Conservation (phyloP, 2,888 invertebrate genomes). For the Trachelus tabidus region DNA sequence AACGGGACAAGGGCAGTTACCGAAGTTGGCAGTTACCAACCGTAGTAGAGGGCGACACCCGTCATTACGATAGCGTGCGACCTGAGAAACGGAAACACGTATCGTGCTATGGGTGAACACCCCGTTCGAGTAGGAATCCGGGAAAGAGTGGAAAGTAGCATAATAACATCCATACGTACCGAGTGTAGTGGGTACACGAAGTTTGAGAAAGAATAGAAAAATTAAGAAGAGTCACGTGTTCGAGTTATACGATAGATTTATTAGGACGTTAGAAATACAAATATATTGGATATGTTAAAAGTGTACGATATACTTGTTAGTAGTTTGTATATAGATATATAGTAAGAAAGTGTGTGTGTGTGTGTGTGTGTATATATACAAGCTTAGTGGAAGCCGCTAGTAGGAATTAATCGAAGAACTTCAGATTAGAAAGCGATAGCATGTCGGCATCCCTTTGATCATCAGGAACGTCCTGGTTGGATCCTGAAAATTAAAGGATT, state of each 20-base stretch:
- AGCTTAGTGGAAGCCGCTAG: not conserved
- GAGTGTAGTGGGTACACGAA: not conserved
- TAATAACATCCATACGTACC: not conserved
- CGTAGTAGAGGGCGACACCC: conserved; percentile 32
- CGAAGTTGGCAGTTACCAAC: conserved; percentile 24
- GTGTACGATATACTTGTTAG: not conserved
- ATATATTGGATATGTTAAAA: not conserved
- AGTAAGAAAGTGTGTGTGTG: not conserved
- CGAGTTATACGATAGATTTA: not conserved
- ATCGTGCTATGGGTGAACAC: conserved; percentile 6
- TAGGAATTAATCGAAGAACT: not conserved
- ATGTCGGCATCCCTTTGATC: conserved; percentile 14
- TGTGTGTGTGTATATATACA: not conserved
- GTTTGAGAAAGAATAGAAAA: not conserved
- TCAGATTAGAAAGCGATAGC: conserved; percentile 3
- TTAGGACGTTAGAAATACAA: not conserved
- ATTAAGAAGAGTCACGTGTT: not conserved
- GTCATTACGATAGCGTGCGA: conserved; percentile 40
- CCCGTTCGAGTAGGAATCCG: not conserved
- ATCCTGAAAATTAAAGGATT: not conserved
- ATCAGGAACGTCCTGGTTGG: not conserved
- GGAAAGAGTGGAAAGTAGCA: not conserved
- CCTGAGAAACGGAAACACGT: conserved; percentile 24
- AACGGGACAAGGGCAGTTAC: conserved; percentile 12
- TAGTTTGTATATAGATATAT: not conserved